Base-by-base conservation (phyloP, 2,888 invertebrate genomes). In the Volucella bombylans region DNA sequence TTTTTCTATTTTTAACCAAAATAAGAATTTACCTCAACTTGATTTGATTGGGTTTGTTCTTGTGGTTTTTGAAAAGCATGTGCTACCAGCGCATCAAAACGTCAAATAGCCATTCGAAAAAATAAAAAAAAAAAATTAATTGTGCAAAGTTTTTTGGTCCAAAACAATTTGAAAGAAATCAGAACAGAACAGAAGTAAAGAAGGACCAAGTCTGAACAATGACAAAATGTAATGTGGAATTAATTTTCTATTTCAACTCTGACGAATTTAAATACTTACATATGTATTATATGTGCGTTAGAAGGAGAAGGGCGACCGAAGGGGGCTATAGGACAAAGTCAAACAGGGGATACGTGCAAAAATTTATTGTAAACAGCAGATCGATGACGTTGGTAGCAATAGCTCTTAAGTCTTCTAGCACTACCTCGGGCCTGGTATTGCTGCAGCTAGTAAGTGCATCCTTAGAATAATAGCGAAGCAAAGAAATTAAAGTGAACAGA, bases 1-100 rank as follows among this genome's bases (percentile, higher is more conserved):
- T 31, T 54, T 47, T 12, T 62, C 69, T 76, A 76, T 83, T 83
- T 80, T 74, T 80, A 83, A 80, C 74, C 80, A 79, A 83, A 83
- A 68, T 73, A 78, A 78, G 78, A 78, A 78, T 82, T 82, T 68
- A 68, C 62, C 68, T 47, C 52, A 67, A 67, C 57, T 55, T 50
- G n/a, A 38, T 76, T 71, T 68, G 2, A 2, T 23, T 23, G 23
- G 23, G 23, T 23, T 3, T 23, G 23, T 4, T 23, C 4, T 23
- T 23, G 1, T 23, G 23, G 23, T 23, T 23, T 23, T 23, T 23
- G 23, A 23, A 23, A 23, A 23, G 23, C 23, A 23, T 23, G 23
- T 23, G 23, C 23, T 23, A 4, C 2, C 4, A 18, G 2, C 18
- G 2, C 18, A 18, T 18, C 18, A 23, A 23, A 23, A 3, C 23